Percentiles rank a stretch among this genome's conserved stretches.
These are phyloP conservation scores for Mionectes olivaceus DNA, from an alignment of 2,797 vertebrate genomes.

Conservation along the genomic window DNA sequence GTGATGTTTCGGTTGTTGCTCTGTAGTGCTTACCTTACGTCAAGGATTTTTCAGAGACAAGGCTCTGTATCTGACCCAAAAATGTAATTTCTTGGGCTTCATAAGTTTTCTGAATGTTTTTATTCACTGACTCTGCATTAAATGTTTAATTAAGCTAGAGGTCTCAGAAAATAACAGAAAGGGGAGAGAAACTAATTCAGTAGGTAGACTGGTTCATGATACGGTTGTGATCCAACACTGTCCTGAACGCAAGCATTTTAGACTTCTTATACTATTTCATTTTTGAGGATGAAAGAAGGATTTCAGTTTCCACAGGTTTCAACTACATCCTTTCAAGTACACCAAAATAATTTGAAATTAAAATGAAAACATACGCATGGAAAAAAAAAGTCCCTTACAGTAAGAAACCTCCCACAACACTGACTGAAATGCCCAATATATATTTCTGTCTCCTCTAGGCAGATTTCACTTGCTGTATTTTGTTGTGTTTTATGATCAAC, in stretches of 20 bases:
- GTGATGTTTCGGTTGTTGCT: accelerated
- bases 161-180: not conserved
- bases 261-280: not conserved
- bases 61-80: not conserved
- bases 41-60: not conserved
- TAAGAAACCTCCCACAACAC: slow-evolving; percentile 1
- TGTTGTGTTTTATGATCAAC: slow-evolving; percentile 17
- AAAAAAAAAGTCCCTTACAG: not conserved
- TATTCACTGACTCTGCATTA: not conserved
- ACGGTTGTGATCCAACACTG: not conserved
- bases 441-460: not conserved
- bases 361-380: not conserved
- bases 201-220: not conserved
- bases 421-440: not conserved
- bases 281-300: not conserved
- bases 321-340: not conserved
- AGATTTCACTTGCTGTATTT: slow-evolving; percentile 38
- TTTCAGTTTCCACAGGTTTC: not conserved
- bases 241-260: not conserved
- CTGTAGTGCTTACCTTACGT: not conserved
- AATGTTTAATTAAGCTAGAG: not conserved
- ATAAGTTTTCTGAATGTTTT: not conserved
- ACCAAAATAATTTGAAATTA: not conserved
- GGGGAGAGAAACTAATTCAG: not conserved
- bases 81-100: not conserved